Conservation (phyloP, 2,113 vertebrate species). For the Clinocottus analis region DNA sequence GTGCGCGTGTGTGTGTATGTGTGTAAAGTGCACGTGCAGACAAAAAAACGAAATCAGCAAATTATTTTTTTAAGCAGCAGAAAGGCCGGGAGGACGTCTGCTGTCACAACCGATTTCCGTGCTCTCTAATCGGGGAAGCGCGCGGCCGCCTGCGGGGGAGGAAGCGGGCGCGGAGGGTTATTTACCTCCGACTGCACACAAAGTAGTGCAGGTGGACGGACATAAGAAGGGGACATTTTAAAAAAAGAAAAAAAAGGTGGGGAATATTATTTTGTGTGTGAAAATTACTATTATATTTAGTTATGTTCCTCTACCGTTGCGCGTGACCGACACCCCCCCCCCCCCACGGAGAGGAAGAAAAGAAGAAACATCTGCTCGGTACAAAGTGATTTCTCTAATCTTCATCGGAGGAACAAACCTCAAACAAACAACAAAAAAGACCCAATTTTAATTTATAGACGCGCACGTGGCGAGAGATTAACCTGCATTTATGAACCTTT, state of each 20-base stretch:
- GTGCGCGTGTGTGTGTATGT: too few relatives aligned
- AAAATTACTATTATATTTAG: not conserved
- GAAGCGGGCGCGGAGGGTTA: slow-evolving; percentile 24
- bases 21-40: slow-evolving; percentile 58
- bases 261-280: not conserved
- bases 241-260: too few relatives aligned
- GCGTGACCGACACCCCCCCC: slow-evolving; percentile 40
- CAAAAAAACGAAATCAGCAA: slow-evolving; percentile 71
- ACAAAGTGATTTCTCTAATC: slow-evolving; percentile 77
- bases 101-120: slow-evolving; percentile 80
- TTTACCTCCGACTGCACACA: not conserved
- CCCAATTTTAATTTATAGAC: slow-evolving; percentile 74
- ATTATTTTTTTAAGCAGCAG: slow-evolving; percentile 73
- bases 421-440: slow-evolving; percentile 26
- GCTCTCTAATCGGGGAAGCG: slow-evolving; percentile 69
- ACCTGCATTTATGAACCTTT: too few relatives aligned
- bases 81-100: slow-evolving; percentile 76
- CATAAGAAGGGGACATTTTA: not conserved
- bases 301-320: not conserved
- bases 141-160: slow-evolving; percentile 55
- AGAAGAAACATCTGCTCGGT: slow-evolving; percentile 60
- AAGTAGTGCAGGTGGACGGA: not conserved
- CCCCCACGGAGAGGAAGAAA: slow-evolving; percentile 28
- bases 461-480: too few relatives aligned
- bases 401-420: slow-evolving; percentile 71